Evolutionary conservation across 2,113 vertebrate species (phyloP), one percentile per base, ranked within the genome.

Genomic region (Rhodinocichla rosea): DNA sequence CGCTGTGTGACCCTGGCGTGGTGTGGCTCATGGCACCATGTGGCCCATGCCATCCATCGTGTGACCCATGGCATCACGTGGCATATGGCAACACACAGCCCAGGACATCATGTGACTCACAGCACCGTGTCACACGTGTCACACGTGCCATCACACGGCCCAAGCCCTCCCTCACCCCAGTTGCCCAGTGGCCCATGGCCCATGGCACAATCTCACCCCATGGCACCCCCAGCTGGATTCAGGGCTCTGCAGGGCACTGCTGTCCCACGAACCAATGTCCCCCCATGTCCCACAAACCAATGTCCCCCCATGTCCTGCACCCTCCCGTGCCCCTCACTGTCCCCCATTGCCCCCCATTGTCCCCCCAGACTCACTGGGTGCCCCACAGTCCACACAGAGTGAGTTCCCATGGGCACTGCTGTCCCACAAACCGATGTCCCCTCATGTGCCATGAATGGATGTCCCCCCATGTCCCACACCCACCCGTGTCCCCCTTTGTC

Each of bases 81-180:
- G 39, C 39, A 40, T 20, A 24, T 9, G 49, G 15, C 62, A 14
- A 3, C n/a, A 14, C 1, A 5, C 2, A 5, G 15, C 44, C 40
- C 42, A 32, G 40, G n/a, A 16, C 30, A 57, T 17, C 9, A 0
- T 7, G 4, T 32, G 15, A 7, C 40, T 27, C 44, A 6, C 1
- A 6, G 60, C 33, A 20, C 5, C 1, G 4, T 14, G 37, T 28
- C 23, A 11, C 45, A 8, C n/a, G n/a, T n/a, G n/a, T n/a, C n/a
- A n/a, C n/a, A n/a, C 3, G 0, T 7, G 57, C 3, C 50, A 8
- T 7, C 30, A 2, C 0, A 0, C 9, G 24, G 6, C 39, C n/a
- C 7, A 3, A 6, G 35, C 4, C 9, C 19, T 35, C 33, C 37
- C 63, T 44, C 1, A 0, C 63, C 55, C 53, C 5, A 10, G 11